Base-by-base conservation (phyloP, 2,797 vertebrate species). In the Ibycter americanus region DNA sequence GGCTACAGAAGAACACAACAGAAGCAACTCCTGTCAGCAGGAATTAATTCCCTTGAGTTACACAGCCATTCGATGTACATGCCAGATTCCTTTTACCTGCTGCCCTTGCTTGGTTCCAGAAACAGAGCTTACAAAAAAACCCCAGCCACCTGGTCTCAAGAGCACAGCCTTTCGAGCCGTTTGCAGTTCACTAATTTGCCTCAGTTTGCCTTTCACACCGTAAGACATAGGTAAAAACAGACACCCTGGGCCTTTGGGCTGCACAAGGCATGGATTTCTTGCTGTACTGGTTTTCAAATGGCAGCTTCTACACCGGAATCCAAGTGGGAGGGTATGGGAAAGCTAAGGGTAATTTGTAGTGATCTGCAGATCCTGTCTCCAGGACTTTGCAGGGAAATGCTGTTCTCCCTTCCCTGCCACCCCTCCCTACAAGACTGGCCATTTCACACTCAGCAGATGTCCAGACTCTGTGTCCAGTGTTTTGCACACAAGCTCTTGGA, bases 1-100 rank as follows among this genome's bases (percentile, higher is more conserved):
- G 99, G 99, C 99, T 99, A 87, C 11, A 65, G 47, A 8, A 49
- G 44, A 87, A 70, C 34, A 94, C 61, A 96, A 68, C 70, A 91
- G 22, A 94, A 78, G 67, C 58, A 47, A 13, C 42, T 87, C 73
- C 63, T 7, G 13, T 95, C 89, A 95, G 92, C 72, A 40, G 62
- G 42, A 78, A 72, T 62, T 71, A 4, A 49, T 59, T 51, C 63
- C 70, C 68, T 11, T 11, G 31, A 56, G 49, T 82, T 49, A 47
- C 46, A 79, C 49, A 88, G 80, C 31, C 52, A 38, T 11, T 40
- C 19, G 3, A 0, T 2, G 3, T 12, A 40, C 56, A 27, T 0
- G n/a, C 32, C 78, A 70, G 62, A 58, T 15, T 55, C 67, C 72
- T 34, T 87, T 47, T 26, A 42, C 67, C 42, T 51, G 59, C 62